Evolutionary conservation across 2,888 invertebrate species (phyloP).

Genomic region (Sycophila texana): DNA sequence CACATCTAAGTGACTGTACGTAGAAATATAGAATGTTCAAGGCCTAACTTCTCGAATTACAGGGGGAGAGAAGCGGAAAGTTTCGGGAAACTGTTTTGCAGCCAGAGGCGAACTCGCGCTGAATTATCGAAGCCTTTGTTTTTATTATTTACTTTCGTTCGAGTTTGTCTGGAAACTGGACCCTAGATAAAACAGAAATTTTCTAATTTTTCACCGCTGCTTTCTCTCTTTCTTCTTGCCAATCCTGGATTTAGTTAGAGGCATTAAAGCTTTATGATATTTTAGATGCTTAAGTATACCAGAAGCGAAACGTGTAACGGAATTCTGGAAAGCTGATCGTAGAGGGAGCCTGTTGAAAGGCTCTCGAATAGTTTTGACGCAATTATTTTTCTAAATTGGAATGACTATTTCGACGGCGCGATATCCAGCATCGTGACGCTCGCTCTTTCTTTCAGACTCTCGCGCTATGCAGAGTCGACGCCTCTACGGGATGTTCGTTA

Average conservation of each 20-base stretch:
- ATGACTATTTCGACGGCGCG: slow-evolving; percentile 35
- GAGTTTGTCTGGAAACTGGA: not conserved
- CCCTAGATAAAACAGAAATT: too few relatives aligned
- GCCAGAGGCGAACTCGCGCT: slow-evolving; percentile 24
- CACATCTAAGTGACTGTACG: slow-evolving; percentile 22
- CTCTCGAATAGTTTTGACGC: slow-evolving; percentile 41
- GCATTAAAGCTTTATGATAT: too few relatives aligned
- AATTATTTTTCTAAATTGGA: slow-evolving; percentile 49
- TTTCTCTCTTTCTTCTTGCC: not conserved
- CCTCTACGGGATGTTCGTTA: slow-evolving; percentile 54
- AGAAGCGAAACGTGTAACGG: too few relatives aligned
- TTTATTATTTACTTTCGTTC: slow-evolving; percentile 42
- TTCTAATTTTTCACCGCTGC: too few relatives aligned
- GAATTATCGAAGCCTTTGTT: slow-evolving; percentile 49
- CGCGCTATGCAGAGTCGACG: too few relatives aligned
- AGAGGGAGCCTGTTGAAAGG: not conserved
- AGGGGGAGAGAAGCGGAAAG: slow-evolving; percentile 23
- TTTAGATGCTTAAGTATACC: too few relatives aligned
- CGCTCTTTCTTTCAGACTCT: too few relatives aligned
- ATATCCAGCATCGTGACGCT: too few relatives aligned
- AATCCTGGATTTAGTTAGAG: too few relatives aligned
- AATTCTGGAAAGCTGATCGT: not conserved
- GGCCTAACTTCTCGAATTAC: slow-evolving; percentile 21
- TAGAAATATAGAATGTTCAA: not conserved
- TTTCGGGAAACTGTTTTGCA: slow-evolving; percentile 48